Base-by-base conservation (phyloP, 1,140 invertebrate species). In the Hycleus phaleratus region DNA sequence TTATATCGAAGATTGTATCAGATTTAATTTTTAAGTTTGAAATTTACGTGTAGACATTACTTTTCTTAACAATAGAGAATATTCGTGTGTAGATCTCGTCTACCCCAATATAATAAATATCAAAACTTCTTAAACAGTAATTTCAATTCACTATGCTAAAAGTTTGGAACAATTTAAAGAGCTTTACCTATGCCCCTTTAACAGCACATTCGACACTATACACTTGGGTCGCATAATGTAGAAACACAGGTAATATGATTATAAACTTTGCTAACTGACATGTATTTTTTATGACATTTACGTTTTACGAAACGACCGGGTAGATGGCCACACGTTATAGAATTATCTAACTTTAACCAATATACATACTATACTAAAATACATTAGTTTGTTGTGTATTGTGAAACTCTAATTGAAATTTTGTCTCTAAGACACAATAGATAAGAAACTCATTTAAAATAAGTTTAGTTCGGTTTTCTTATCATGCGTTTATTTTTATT, bases 211-310 rank as follows among this genome's bases (percentile, higher is more conserved):
- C 54, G 46, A 47, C 54, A 48, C 54, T 56, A 56, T 56, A 56
- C 54, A 46, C 54, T 40, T 43, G 54, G 54, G 54, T 56, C 54
- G 49, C 46, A 56, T 56, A 56, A 56, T 56, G 54, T 56, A 48
- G 54, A 56, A 56, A 56, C 46, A 48, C 39, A 25, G 46, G 54
- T 56, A 49, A 56, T 56, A 43, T 56, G 46, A 56, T 56, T 56
- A 56, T 48, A 56, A 56, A 56, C 38, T 56, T 56, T 56, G 49
- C 54, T 56, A 56, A 56, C 54, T 48, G 46, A 49, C 43, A 56
- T 56, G 54, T 56, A 56, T 56, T 56, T 56, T 56, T 56, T 56
- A 56, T 56, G 54, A 49, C 38, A 38, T 26, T 56, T 56, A 56
- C 46, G 49, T 43, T 56, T 56, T 56, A 56, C 54, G 40, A 12